Conservation (phyloP, 2,888 invertebrate species). For the Sinohyriopsis cumingii region DNA sequence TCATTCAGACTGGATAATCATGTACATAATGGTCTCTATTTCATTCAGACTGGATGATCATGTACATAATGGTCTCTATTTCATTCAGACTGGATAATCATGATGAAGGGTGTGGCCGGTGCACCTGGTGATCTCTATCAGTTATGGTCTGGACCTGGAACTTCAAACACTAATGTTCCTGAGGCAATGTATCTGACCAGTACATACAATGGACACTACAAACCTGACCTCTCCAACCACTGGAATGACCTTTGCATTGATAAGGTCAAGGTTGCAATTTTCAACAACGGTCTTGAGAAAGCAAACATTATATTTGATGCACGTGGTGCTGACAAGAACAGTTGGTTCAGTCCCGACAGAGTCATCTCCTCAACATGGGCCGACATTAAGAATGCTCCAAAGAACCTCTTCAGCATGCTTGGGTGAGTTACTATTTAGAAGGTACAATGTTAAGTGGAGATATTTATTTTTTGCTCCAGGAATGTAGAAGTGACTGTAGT, state of each 20-base stretch:
- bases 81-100: constrained; percentile 37
- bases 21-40: constrained; percentile 17
- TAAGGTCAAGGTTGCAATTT: constrained; percentile 47
- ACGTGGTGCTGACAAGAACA: constrained; percentile 42
- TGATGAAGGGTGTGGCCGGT: constrained; percentile 54
- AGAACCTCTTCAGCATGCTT: constrained; percentile 40
- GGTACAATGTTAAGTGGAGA: neutral
- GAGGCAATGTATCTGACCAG: constrained; percentile 47
- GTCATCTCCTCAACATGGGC: constrained; percentile 46
- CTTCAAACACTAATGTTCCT: constrained; percentile 42
- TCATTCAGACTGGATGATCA: constrained; percentile 37
- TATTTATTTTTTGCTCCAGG: neutral
- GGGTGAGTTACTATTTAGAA: constrained; percentile 26
- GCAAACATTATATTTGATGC: constrained; percentile 50
- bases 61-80: constrained; percentile 5
- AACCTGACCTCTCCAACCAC: constrained; percentile 45
- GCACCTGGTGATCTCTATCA: constrained; percentile 48
- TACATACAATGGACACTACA: constrained; percentile 46
- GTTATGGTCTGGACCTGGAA: constrained; percentile 37
- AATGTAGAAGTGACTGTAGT: no score
- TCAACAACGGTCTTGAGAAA: constrained; percentile 46
- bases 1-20: constrained; percentile 37
- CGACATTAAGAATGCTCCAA: constrained; percentile 41
- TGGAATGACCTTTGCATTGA: constrained; percentile 48
- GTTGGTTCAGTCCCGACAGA: constrained; percentile 38